Base-by-base conservation (phyloP, 2,797 vertebrate species). In the Rhynchotus rufescens region DNA sequence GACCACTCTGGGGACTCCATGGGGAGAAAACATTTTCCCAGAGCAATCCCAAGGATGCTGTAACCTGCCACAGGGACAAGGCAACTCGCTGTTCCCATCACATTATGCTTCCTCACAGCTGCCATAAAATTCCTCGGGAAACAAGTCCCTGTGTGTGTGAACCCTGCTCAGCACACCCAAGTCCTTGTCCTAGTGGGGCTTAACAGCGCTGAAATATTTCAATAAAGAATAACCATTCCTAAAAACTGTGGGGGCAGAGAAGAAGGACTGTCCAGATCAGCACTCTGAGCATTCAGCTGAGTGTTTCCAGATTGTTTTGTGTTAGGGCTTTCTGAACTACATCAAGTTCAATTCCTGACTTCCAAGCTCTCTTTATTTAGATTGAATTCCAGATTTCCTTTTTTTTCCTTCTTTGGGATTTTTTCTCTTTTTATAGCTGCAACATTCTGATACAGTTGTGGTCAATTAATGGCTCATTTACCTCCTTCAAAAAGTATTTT, bases 251-350 rank as follows among this genome's bases (percentile, higher is more conserved):
- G 16, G 8, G 5, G 25, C 38, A 34, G 44, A 30, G 28, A 60
- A 56, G 32, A 67, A 78, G 69, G 56, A 80, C 88, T 88, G 90
- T 88, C 73, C 94, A 90, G 56, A 72, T 83, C 73, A 81, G 38
- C 51, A 73, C 23, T 82, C 42, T 28, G 26, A 83, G 25, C 45
- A 84, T 67, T 92, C 78, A 64, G 13, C 0, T 82, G 86, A 95
- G 66, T 90, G 67, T 73, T 91, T 93, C 84, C 93, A 96, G 90
- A 83, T 49, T 87, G 44, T 49, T 91, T 84, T 86, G 69, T 1
- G 0, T 68, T 80, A 76, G 76, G 56, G 11, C 30, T 87, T 88
- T 93, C 80, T 93, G 86, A 52, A 89, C 92, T 89, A 81, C 15
- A 10, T 0, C 60, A 73, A 62, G 44, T 59, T 76, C 69, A 85